Percentiles rank a stretch among this genome's conserved stretches.
These are phyloP conservation scores for Phrynocephalus vlangalii DNA, from an alignment of 2,797 vertebrate species.

Conservation along the genomic window DNA sequence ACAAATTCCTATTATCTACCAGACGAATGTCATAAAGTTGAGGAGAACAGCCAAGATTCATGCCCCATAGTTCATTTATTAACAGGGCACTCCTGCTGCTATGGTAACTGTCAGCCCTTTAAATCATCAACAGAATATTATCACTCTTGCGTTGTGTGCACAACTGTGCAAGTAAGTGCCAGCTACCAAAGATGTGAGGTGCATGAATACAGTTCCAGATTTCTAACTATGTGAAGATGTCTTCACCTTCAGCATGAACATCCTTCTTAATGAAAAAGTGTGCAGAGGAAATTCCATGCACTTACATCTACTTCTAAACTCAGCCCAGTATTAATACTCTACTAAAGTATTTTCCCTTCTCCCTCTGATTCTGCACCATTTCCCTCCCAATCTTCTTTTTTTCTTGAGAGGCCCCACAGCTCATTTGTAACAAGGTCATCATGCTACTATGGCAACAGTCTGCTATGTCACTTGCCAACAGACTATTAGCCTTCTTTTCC, in stretches of 20 bases:
- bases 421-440: conserved; percentile 48
- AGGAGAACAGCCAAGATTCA: conserved; percentile 4
- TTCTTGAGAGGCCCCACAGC: conserved; percentile 36
- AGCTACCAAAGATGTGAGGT: conserved; percentile 27
- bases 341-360: background rate
- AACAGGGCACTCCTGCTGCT: conserved; percentile 46
- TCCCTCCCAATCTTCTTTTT: background rate
- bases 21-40: background rate
- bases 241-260: background rate
- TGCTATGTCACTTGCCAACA: conserved; percentile 24
- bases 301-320: conserved; percentile 23
- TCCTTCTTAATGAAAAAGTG: conserved; percentile 15
- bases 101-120: conserved; percentile 30
- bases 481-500: conserved; percentile 22
- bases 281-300: conserved; percentile 17
- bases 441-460: conserved; percentile 43
- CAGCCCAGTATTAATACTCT: background rate
- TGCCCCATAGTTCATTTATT: conserved; percentile 11
- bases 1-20: background rate
- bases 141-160: conserved; percentile 13
- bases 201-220: conserved; percentile 20
- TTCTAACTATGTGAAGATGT: conserved; percentile 36
- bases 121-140: conserved; percentile 6
- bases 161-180: conserved; percentile 24
- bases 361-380: conserved; percentile 19